Conservation (phyloP, 2,797 vertebrate species). For the Synanceia verrucosa region DNA sequence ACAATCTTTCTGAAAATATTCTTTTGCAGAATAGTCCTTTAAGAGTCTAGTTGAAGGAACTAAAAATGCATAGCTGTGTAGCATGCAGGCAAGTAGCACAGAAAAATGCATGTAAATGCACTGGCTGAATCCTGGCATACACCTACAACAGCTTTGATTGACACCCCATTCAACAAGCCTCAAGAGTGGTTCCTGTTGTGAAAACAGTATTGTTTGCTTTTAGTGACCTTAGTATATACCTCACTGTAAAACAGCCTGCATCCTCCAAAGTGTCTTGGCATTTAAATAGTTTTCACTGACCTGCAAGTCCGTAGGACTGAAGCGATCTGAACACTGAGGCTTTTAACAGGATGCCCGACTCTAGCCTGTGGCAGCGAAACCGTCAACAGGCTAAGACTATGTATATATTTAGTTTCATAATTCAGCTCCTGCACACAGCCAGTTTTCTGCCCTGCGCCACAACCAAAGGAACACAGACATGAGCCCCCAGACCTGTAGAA, state of each 20-base stretch:
- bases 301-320: slow-evolving; percentile 47
- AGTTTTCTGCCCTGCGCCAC: slow-evolving; percentile 36
- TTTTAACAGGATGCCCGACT: slow-evolving; percentile 59
- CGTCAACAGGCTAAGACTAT: slow-evolving; percentile 47
- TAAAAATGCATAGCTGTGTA: neutral
- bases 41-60: neutral
- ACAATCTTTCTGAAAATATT: neutral
- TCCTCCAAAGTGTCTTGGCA: slow-evolving; percentile 60
- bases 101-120: neutral
- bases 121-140: slow-evolving; percentile 12
- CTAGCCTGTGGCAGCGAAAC: slow-evolving; percentile 2
- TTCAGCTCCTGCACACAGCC: slow-evolving; percentile 35
- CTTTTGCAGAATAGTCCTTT: neutral
- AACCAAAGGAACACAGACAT: slow-evolving; percentile 25
- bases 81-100: neutral
- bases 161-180: slow-evolving; percentile 39
- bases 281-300: slow-evolving; percentile 70
- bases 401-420: slow-evolving; percentile 63
- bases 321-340: slow-evolving; percentile 58
- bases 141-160: slow-evolving; percentile 50
- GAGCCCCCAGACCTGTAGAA: slow-evolving; percentile 31
- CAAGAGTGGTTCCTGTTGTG: slow-evolving; percentile 59
- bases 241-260: slow-evolving; percentile 45
- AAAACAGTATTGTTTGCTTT: slow-evolving; percentile 74
- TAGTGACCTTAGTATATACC: slow-evolving; percentile 61